A percentile compares a stretch with the other conserved stretches of the same genome.
Conservation (phyloP, 1,140 invertebrate species). For the Ericerus pela region DNA sequence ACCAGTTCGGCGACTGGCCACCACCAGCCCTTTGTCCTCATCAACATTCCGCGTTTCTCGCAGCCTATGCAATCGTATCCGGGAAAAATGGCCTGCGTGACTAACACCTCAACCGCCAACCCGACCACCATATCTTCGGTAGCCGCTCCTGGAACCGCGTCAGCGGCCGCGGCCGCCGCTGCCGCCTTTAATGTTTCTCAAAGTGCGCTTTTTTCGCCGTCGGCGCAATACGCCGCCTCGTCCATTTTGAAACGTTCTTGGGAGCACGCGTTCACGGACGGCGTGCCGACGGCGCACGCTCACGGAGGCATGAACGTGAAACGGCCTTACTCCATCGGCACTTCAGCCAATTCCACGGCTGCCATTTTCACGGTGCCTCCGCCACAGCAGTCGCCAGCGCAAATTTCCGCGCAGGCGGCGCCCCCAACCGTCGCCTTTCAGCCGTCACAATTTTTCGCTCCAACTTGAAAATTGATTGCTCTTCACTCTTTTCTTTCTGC, state of each 20-base stretch:
- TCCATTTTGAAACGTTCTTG: slow-evolving; percentile 19
- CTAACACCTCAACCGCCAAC: background rate
- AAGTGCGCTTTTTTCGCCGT: background rate
- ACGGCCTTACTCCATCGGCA: background rate
- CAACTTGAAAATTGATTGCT: background rate
- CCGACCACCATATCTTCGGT: slow-evolving; percentile 10
- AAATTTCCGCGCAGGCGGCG: background rate
- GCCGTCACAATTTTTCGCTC: slow-evolving; percentile 15
- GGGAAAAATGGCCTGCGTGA: slow-evolving; percentile 9
- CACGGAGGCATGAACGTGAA: slow-evolving; percentile 15
- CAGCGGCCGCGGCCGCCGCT: background rate
- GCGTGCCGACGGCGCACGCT: slow-evolving; percentile 18
- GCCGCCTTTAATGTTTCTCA: no score
- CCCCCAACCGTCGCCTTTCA: slow-evolving; percentile 6
- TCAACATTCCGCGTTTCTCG: slow-evolving; percentile 2
- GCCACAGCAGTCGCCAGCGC: background rate
- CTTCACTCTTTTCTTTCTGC: background rate
- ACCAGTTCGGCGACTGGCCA: background rate
- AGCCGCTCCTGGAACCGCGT: slow-evolving; percentile 2
- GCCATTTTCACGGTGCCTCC: background rate
- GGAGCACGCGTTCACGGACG: slow-evolving; percentile 22
- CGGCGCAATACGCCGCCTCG: background rate
- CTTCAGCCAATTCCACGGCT: background rate
- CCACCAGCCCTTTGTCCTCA: background rate
- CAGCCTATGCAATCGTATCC: slow-evolving; percentile 9